Percentiles rank a stretch among this genome's conserved stretches.
Evolutionary conservation across 2,888 invertebrate genomes (phyloP).

Genomic region (Syrphus vitripennis): DNA sequence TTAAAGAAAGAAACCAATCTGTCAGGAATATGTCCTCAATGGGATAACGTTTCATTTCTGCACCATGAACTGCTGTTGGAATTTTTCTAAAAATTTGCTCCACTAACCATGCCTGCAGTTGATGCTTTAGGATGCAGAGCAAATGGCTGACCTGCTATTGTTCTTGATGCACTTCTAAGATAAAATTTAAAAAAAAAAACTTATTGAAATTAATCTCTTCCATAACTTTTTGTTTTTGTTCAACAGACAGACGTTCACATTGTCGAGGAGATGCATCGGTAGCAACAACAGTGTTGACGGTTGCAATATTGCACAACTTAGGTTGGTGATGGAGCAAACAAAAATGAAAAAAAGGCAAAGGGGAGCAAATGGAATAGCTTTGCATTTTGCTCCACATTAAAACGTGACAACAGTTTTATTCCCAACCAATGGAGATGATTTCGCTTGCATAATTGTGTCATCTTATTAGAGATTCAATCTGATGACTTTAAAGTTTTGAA

Average conservation of each 20-base stretch:
- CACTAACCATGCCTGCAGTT: conserved; percentile 14
- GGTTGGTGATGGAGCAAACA: neutral
- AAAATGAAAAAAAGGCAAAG: neutral
- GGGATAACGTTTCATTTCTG: neutral
- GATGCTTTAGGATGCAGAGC: conserved; percentile 16
- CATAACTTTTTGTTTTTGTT: conserved; percentile 27
- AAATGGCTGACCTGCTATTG: conserved; percentile 55
- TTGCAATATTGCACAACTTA: conserved; percentile 48
- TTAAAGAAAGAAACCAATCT: conserved; percentile 9
- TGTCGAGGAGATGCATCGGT: conserved; percentile 2
- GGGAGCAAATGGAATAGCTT: conserved; percentile 12
- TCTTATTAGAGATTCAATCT: conserved; percentile 16
- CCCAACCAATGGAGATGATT: conserved; percentile 13
- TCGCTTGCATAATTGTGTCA: conserved; percentile 55
- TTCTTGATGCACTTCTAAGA: conserved; percentile 49
- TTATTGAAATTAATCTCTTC: conserved; percentile 49
- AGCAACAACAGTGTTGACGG: conserved; percentile 14
- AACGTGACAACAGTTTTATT: conserved; percentile 39
- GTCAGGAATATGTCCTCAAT: conserved; percentile 15
- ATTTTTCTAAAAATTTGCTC: conserved; percentile 9
- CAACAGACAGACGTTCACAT: conserved; percentile 21
- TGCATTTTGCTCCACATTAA: conserved; percentile 25
- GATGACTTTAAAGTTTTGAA: conserved; percentile 3
- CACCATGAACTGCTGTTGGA: conserved; percentile 16
- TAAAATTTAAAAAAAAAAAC: conserved; percentile 24